Evolutionary conservation across 2,888 invertebrate genomes (phyloP), one percentile per base, ranked within the genome.

Genomic region (Athrips mouffetella): DNA sequence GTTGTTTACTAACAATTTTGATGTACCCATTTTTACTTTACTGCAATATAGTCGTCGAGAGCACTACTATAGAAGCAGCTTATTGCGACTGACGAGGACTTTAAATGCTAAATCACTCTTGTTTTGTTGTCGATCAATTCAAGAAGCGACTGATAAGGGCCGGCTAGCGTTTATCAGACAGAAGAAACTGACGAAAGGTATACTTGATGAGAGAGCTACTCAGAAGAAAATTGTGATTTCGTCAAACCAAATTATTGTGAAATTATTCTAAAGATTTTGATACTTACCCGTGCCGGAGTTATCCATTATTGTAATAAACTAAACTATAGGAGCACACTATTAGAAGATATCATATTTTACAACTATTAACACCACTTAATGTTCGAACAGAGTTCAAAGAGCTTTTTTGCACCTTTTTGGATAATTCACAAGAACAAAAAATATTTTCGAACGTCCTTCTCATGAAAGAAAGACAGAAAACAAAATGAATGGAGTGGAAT

Each of bases 221-320:
- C 5, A n/a, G 3, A 33, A 29, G 51, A 29, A 27, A 27, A 18
- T 40, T 18, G 46, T 30, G 7, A 11, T 27, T 48, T 40, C 40
- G 45, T 49, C 30, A 44, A 35, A 18, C 39, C 47, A 47, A 52
- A 54, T 33, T 45, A 50, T 53, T 47, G 21, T 50, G 51, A 53
- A 53, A 58, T 52, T 39, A 29, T 49, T 54, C 53, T 16, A 27
- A 29, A 3, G 21, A 47, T 16, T 47, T 16, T 8, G 5, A 27
- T 44, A 52, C 47, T 60, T 76, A 85, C 85, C 86, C 62, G 80
- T 54, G 52, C 84, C 84, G 62, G 86, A 74, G 58, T 80, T 65
- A 64, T 85, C 86, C 86, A 86, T 85, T 65, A 59, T 73, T 70
- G 48, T 33, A 49, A 31, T n/a, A 13, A 48, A 49, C 49, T 53